These are phyloP conservation scores for Sialia sialis DNA, from an alignment of 2,113 vertebrate genomes.

Conservation along the genomic window DNA sequence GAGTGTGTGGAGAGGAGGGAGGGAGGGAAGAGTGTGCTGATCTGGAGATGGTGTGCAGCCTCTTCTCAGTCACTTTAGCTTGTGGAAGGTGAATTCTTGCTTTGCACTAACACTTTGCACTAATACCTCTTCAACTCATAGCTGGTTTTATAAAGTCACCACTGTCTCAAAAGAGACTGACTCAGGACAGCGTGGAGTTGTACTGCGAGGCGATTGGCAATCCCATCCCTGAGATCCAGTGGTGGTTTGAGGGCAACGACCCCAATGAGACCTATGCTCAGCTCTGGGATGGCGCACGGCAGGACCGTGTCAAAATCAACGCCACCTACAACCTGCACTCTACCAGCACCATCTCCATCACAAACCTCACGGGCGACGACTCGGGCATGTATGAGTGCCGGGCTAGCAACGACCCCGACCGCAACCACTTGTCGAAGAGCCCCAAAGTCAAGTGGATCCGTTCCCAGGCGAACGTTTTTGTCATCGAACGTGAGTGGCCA, in stretches of 20 bases:
- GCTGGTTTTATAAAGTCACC: conserved; percentile 88
- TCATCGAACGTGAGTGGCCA: conserved; percentile 92
- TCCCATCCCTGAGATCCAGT: conserved; percentile 89
- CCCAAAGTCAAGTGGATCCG: conserved; percentile 97
- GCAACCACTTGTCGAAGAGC: conserved; percentile 87
- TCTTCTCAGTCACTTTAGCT: background rate
- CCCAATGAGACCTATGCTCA: conserved; percentile 78
- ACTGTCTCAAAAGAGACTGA: conserved; percentile 81
- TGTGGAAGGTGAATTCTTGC: conserved; percentile 3
- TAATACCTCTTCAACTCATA: conserved; percentile 68
- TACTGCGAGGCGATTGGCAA: conserved; percentile 88
- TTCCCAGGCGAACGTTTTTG: conserved; percentile 91
- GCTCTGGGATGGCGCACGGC: conserved; percentile 86
- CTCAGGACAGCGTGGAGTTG: conserved; percentile 78
- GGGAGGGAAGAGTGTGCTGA: rapidly evolving
- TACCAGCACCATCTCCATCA: conserved; percentile 81
- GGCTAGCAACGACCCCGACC: conserved; percentile 93
- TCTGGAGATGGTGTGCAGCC: background rate
- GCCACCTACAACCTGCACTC: conserved; percentile 85
- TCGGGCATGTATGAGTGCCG: conserved; percentile 91
- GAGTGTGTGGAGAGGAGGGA: background rate
- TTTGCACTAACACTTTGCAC: conserved; percentile 66
- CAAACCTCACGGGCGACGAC: conserved; percentile 78
- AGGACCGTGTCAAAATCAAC: conserved; percentile 83
- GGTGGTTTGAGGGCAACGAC: conserved; percentile 87